Conservation (phyloP, 2,797 vertebrate species). For the Microctenopoma stevenorrisi region DNA sequence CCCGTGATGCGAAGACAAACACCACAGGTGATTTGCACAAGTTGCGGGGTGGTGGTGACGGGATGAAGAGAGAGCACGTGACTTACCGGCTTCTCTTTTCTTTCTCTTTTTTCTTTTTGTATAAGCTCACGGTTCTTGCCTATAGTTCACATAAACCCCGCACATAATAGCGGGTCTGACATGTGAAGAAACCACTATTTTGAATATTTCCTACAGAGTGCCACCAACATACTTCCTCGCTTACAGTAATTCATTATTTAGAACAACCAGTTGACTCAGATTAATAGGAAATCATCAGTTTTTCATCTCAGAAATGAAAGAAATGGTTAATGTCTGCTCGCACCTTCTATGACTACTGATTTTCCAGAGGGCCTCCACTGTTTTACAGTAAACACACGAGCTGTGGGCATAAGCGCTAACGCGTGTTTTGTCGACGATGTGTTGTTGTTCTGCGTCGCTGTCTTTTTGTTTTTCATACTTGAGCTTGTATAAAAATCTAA, state of each 20-base stretch:
- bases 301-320: conserved; percentile 40
- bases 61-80: conserved; percentile 58
- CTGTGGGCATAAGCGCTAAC: neutral
- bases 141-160: conserved; percentile 57
- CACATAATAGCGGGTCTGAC: neutral
- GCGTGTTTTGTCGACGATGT: neutral
- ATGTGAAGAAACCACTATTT: conserved; percentile 43
- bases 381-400: conserved; percentile 40
- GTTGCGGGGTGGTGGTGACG: conserved; percentile 1
- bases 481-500: neutral
- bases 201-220: conserved; percentile 51
- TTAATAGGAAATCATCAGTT: conserved; percentile 57
- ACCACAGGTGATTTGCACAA: conserved; percentile 46
- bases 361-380: conserved; percentile 46
- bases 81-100: conserved; percentile 25
- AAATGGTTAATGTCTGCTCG: conserved; percentile 2
- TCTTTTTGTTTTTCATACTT: neutral
- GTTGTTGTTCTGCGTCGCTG: neutral
- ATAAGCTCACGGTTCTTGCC: neutral
- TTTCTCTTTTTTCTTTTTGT: neutral
- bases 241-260: conserved; percentile 65
- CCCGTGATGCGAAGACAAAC: conserved; percentile 15
- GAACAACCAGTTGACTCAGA: conserved; percentile 48
- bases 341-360: conserved; percentile 17
- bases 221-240: conserved; percentile 37